Base-by-base conservation (phyloP, 1,140 invertebrate species). In the Eufriesea mexicana region DNA sequence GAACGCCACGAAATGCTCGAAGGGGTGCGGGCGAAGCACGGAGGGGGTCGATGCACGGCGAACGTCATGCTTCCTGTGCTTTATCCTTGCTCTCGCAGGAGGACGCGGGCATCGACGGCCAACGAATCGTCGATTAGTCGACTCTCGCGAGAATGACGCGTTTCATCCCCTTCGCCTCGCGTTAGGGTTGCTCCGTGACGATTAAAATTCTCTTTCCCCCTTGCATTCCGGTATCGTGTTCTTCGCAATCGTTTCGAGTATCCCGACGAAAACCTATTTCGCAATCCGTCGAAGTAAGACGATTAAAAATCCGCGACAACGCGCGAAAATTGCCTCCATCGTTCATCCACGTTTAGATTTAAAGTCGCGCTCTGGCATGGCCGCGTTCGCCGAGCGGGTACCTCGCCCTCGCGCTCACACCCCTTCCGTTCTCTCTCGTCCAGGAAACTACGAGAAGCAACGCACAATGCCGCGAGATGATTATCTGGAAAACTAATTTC, bases 401-500 rank as follows among this genome's bases (percentile, higher is more conserved):
- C 54, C 28, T 45, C 84, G 57, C 77, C 67, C 79, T 67, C 72
- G 57, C 45, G 62, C 59, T 59, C 20, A 20, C 79, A 62, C 78
- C 73, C 51, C 57, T 54, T 77, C 62, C 35, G 4, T 47, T 28
- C 35, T 73, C 54, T 55, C 71, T 61, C 61, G 83, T 78, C 77
- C 81, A 71, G 81, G 79, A 88, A 89, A 89, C 84, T 90, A 88
- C 79, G 81, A 77, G 59, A 91, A 87, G 86, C 84, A 83, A 86
- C 87, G 91, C 91, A 94, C 92, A 94, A 94, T 94, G 92, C 92
- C 89, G 91, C 91, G 89, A 91, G 94, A 94, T 94, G 92, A 94
- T 94, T 94, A 94, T 94, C 93, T 93, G 91, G 91, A 94, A 94
- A 94, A 94, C 94, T 94, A 94, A 94, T 94, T 94, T 94, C 91